A percentile compares a stretch with the other conserved stretches of the same genome.
These are phyloP conservation scores for Apodemia zela DNA, from an alignment of 2,888 invertebrate genomes.

Conservation along the genomic window DNA sequence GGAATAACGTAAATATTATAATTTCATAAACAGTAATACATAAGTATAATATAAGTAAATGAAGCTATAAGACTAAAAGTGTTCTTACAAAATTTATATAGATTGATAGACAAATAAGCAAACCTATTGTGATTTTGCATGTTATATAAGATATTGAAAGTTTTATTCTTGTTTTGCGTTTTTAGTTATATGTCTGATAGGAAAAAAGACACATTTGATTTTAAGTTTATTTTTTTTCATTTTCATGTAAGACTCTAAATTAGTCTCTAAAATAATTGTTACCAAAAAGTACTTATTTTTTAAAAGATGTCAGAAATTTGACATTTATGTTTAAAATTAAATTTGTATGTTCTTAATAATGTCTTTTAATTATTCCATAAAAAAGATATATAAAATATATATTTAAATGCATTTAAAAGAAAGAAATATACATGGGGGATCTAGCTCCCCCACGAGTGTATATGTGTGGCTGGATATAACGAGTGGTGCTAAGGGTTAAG, in stretches of 20 bases:
- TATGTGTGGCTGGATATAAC: not conserved
- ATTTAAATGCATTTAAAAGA: not conserved
- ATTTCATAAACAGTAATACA: not conserved
- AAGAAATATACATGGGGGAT: not conserved
- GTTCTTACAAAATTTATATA: not conserved
- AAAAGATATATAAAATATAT: no score
- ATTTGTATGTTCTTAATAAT: no score
- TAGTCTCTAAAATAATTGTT: not conserved
- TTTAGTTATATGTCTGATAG: not conserved
- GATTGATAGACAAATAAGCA: not conserved
- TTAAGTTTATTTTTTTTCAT: no score
- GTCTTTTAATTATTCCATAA: no score
- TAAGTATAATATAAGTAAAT: no score
- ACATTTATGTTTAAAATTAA: not conserved
- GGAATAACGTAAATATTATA: not conserved
- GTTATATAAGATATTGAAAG: not conserved
- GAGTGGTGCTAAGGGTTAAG: not conserved
- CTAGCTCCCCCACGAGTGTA: not conserved
- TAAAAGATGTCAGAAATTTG: not conserved
- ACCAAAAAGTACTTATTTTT: not conserved
- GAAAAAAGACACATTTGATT: no score
- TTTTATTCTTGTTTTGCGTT: slow-evolving; percentile 1
- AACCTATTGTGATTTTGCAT: not conserved
- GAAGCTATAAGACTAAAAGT: no score
- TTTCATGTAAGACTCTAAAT: no score